Conservation (phyloP, 2,797 vertebrate species). For the Intellagama lesueurii region DNA sequence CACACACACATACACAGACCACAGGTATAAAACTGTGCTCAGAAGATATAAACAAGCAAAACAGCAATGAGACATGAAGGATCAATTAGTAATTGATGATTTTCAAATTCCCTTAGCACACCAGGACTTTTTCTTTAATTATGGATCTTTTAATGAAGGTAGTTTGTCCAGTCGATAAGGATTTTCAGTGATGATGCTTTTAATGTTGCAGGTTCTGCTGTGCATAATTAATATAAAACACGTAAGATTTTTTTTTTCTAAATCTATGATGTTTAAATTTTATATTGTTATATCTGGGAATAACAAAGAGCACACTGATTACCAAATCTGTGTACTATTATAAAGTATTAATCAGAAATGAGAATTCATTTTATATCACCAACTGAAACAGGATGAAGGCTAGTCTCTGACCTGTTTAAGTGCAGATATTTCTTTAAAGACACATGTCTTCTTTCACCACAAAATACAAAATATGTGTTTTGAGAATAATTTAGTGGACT, state of each 20-base stretch:
- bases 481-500: constrained; percentile 8
- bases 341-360: neutral
- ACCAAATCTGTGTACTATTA: constrained; percentile 2
- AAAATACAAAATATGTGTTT: neutral
- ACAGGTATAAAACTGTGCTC: neutral
- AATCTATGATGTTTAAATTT: neutral
- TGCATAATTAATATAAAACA: constrained; percentile 12
- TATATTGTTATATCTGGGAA: neutral
- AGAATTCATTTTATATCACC: no score
- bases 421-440: constrained; percentile 2
- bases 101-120: constrained; percentile 5
- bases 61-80: neutral
- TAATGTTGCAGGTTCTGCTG: constrained; percentile 10
- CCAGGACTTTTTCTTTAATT: constrained; percentile 26
- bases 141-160: constrained; percentile 34
- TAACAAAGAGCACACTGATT: neutral
- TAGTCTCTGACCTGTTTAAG: neutral
- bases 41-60: neutral
- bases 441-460: neutral
- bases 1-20: neutral
- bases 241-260: neutral
- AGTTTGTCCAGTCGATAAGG: constrained; percentile 15
- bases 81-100: neutral
- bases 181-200: constrained; percentile 7
- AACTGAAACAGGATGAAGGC: neutral